Percentiles rank a stretch among this genome's conserved stretches.
phyloP scores from a whole-genome alignment of 2,888 invertebrate genomes.

The Cosmia trapezina region DNA sequence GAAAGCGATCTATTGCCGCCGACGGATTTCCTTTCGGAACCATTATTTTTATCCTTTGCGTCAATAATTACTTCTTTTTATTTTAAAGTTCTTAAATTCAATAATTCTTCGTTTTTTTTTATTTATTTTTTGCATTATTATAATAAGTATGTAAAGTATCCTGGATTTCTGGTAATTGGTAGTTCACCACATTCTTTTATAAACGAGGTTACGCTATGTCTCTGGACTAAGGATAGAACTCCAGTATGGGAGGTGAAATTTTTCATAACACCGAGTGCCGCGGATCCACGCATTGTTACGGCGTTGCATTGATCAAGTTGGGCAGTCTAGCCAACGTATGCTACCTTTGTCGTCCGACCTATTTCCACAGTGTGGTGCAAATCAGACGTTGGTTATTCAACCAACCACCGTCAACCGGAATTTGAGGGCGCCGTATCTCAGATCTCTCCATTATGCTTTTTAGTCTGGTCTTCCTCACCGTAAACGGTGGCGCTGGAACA shows the following conservation, averaged over 20 bases:
- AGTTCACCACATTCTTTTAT: neutral
- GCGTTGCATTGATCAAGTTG: conserved; percentile 7
- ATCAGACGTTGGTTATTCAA: neutral
- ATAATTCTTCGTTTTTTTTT: too few species aligned
- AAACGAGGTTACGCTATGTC: neutral
- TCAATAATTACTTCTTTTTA: too few species aligned
- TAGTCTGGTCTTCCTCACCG: neutral
- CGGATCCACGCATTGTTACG: neutral
- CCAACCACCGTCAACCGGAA: neutral
- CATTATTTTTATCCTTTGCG: neutral
- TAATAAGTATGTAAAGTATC: neutral
- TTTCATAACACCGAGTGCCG: neutral
- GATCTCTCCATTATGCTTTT: neutral
- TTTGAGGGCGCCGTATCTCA: neutral
- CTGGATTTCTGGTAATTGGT: neutral
- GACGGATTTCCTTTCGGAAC: neutral
- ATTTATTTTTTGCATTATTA: neutral
- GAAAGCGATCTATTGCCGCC: neutral
- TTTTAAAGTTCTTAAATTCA: too few species aligned
- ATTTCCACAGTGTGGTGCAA: neutral
- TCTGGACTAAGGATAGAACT: neutral
- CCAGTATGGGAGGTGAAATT: too few species aligned
- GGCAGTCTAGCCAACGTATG: neutral
- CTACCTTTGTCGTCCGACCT: neutral
- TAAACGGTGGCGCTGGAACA: neutral